Evolutionary conservation across 1,140 invertebrate genomes (phyloP).

Genomic region (Drosophila sturtevanti): DNA sequence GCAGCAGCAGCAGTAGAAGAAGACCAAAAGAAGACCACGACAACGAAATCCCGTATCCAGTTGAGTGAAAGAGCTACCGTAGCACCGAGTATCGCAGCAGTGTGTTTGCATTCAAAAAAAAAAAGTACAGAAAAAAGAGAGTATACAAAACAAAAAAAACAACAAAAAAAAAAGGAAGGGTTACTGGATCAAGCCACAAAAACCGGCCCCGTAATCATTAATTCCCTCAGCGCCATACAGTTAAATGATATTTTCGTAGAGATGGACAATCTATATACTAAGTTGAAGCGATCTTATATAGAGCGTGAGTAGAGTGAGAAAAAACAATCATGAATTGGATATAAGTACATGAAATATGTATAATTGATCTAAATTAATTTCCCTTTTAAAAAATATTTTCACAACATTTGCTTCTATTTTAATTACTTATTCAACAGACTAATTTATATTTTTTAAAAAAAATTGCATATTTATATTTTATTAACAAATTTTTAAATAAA

Average conservation of each 20-base stretch:
- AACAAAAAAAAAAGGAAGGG: constrained; percentile 41
- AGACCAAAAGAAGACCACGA: background rate
- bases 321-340: too few relatives aligned
- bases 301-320: too few relatives aligned
- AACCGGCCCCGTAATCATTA: constrained; percentile 68
- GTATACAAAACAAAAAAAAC: background rate
- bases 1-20: background rate
- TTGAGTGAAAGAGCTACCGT: constrained; percentile 69
- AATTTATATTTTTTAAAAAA: too few relatives aligned
- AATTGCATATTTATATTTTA: too few relatives aligned
- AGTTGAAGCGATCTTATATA: background rate
- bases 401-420: too few relatives aligned
- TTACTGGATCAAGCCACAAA: constrained; percentile 75
- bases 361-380: too few relatives aligned
- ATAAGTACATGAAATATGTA: too few relatives aligned
- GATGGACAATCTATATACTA: constrained; percentile 7
- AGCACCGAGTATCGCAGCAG: constrained; percentile 45
- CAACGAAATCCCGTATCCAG: constrained; percentile 23
- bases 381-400: too few relatives aligned
- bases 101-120: constrained; percentile 22
- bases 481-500: too few relatives aligned
- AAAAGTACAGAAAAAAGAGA: background rate
- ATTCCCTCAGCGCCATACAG: constrained; percentile 61
- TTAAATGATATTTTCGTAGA: constrained; percentile 7
- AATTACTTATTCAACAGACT: too few relatives aligned